phyloP scores from a whole-genome alignment of 2,797 vertebrate genomes.

The Molossus molossus region DNA sequence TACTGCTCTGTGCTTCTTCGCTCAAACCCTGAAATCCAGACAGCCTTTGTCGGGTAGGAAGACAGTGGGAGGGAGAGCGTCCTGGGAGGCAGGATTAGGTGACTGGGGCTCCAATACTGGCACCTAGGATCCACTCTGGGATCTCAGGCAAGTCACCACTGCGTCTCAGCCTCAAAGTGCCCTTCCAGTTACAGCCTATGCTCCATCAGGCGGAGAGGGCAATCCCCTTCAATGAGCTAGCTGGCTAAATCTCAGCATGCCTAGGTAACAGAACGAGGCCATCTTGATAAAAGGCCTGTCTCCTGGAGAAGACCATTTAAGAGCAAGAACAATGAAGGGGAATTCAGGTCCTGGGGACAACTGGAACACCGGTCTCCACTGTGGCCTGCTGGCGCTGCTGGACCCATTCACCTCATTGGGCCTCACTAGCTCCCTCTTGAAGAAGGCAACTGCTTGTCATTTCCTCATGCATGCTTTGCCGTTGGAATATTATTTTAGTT shows the following conservation, averaged over 20 bases:
- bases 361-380: background rate
- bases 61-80: background rate
- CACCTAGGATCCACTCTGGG: background rate
- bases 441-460: background rate
- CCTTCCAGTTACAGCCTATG: constrained; percentile 58
- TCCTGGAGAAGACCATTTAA: background rate
- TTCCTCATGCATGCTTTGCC: background rate
- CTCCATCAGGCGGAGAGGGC: constrained; percentile 58
- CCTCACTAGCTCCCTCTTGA: background rate
- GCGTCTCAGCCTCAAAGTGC: constrained; percentile 33
- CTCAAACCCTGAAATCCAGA: background rate
- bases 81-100: background rate
- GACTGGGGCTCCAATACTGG: background rate
- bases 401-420: background rate
- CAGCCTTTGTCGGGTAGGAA: background rate
- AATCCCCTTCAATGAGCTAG: constrained; percentile 24
- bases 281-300: constrained; percentile 46
- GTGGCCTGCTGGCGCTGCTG: background rate
- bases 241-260: background rate
- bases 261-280: constrained; percentile 3
- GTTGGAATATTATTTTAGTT: background rate
- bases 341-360: background rate
- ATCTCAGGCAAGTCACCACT: constrained; percentile 51
- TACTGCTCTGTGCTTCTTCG: background rate
- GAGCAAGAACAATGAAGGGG: background rate